These are phyloP conservation scores for Colletes gigas DNA, from an alignment of 1,140 invertebrate species.

Conservation along the genomic window DNA sequence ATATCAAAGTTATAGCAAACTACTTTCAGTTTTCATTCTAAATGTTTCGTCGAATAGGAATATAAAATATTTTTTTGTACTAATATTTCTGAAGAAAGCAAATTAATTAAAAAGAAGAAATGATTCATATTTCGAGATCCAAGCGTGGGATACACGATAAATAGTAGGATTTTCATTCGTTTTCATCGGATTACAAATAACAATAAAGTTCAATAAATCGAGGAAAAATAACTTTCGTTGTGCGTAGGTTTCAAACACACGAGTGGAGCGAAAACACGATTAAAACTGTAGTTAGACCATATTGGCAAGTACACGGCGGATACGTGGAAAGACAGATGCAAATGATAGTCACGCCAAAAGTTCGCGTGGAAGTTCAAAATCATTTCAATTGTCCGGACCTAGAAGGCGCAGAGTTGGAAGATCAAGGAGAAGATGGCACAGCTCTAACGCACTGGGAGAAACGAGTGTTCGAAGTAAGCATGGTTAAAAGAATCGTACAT, in stretches of 20 bases:
- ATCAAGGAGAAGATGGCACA: conserved; percentile 98
- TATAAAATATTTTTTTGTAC: too few species aligned
- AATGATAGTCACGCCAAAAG: conserved; percentile 96
- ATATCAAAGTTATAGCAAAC: too few species aligned
- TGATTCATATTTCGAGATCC: too few species aligned
- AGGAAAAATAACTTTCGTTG: conserved; percentile 41
- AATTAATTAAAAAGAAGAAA: too few species aligned
- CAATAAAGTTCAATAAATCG: not conserved
- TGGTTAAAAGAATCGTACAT: not conserved
- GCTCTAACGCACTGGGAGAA: conserved; percentile 99
- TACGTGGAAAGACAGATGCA: conserved; percentile 88
- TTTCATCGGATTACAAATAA: not conserved
- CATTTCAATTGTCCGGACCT: conserved; percentile 95
- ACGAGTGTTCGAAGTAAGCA: conserved; percentile 93
- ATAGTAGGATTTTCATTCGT: too few species aligned
- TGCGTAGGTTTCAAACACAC: conserved; percentile 90
- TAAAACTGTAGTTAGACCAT: conserved; percentile 87
- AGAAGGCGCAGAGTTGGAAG: conserved; percentile 98
- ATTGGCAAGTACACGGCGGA: conserved; percentile 93
- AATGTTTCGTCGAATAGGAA: too few species aligned
- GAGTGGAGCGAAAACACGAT: conserved; percentile 97
- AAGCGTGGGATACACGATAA: too few species aligned
- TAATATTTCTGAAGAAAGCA: too few species aligned
- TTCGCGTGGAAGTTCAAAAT: conserved; percentile 90
- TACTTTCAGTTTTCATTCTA: too few species aligned